phyloP scores from a whole-genome alignment of 2,113 vertebrate genomes.

The Phalacrocorax pelagicus region DNA sequence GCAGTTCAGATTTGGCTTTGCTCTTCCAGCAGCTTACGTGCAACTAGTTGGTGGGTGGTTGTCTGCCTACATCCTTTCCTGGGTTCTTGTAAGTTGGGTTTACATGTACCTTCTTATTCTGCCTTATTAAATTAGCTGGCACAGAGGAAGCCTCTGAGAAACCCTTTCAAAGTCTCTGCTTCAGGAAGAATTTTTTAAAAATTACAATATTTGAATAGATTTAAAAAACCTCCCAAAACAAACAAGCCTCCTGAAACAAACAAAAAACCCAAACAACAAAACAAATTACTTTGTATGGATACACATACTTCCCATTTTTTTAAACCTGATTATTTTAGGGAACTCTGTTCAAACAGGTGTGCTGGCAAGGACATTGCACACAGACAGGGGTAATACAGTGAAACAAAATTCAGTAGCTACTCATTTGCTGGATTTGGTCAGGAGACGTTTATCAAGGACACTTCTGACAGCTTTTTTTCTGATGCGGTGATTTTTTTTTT shows the following conservation, averaged over 20 bases:
- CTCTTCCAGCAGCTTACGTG: background rate
- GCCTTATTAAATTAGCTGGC: constrained; percentile 45
- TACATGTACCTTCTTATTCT: constrained; percentile 1
- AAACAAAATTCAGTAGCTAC: background rate
- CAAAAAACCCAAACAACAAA: background rate
- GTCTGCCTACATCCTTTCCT: background rate
- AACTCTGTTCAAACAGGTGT: background rate
- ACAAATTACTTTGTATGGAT: background rate
- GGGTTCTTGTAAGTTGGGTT: background rate
- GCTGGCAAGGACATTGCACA: background rate
- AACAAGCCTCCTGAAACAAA: background rate
- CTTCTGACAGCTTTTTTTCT: constrained; percentile 29
- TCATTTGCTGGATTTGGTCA: constrained; percentile 50
- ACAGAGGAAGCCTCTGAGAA: constrained; percentile 47
- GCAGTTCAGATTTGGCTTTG: background rate
- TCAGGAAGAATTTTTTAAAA: background rate
- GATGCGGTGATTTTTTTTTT: background rate
- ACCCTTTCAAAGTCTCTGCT: background rate
- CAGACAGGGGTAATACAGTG: background rate
- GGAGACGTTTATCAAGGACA: constrained; percentile 30
- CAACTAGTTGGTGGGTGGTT: background rate
- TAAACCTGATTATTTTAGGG: background rate
- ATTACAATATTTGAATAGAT: background rate
- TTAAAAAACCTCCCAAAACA: no score
- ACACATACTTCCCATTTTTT: background rate